These are phyloP conservation scores for Sebastes nivosus DNA, from an alignment of 2,797 vertebrate species.

Conservation along the genomic window DNA sequence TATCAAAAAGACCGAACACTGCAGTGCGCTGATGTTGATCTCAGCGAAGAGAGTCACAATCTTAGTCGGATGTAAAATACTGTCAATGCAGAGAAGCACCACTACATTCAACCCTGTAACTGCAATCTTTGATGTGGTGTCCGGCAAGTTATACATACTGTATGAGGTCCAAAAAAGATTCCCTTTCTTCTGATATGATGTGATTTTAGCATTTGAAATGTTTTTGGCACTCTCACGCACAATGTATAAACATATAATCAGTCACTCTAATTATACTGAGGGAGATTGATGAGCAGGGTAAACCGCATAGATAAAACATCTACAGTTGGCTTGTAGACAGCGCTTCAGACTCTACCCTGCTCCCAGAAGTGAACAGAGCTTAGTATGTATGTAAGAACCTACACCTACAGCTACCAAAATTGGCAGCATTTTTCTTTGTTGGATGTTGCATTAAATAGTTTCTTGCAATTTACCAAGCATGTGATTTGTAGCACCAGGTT, in stretches of 20 bases:
- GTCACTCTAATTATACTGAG: not conserved
- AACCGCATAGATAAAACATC: not conserved
- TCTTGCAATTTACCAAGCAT: slow-evolving; percentile 1
- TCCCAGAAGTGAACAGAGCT: slow-evolving; percentile 22
- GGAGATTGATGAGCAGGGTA: not conserved
- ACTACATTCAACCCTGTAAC: not conserved
- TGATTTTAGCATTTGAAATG: not conserved
- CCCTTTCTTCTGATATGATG: not conserved
- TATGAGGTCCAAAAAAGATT: not conserved
- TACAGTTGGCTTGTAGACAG: not conserved
- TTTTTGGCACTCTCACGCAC: not conserved
- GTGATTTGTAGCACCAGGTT: not conserved
- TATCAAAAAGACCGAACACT: not conserved
- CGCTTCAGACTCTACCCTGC: not conserved
- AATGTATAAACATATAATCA: not conserved
- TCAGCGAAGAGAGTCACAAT: not conserved
- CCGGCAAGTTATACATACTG: not conserved
- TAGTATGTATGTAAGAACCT: slow-evolving; percentile 1
- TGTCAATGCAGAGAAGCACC: not conserved
- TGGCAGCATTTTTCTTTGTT: not conserved
- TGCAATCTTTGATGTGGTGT: not conserved
- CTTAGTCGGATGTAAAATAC: not conserved
- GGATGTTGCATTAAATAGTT: not conserved
- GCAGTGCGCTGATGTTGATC: not conserved
- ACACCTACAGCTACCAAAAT: not conserved